Evolutionary conservation across 2,797 vertebrate genomes (phyloP), one percentile per base, ranked within the genome.

Genomic region (Sorex maritimensis): DNA sequence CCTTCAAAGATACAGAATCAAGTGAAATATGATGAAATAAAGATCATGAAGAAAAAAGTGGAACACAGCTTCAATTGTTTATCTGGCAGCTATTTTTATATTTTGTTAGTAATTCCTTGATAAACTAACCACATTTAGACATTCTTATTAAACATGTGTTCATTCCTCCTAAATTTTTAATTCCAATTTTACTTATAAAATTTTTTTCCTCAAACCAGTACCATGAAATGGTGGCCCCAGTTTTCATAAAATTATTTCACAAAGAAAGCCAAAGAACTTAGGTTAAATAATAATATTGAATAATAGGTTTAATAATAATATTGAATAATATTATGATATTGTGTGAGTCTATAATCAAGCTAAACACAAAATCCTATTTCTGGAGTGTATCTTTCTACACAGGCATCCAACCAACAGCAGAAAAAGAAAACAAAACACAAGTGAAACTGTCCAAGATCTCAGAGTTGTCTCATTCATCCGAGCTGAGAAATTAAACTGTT

Each of bases 1-100:
- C 30, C n/a, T 92, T 85, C 79, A 90, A 78, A 82, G 24, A 17
- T 67, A 90, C 41, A 83, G 83, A n/a, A 11, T 23, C 15, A 83
- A 92, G 75, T 61, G 78, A 58, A 75, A 52, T 79, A 19, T 9
- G 10, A 74, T 24, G 67, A 11, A 75, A 69, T 92, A 87, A 87
- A 93, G 5, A 63, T 49, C 21, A 68, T 1, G 5, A 84, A 52
- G 19, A 15, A 58, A 72, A 84, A 14, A 79, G 46, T 80, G 28
- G 38, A 19, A n/a, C 15, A 30, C 19, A 73, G 34, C 7, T 21
- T 61, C 1, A 17, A 17, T 61, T 61, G 17, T 23, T 61, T 23
- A 21, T 5, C 58, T 15, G 6, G 19, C 65, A 67, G 26, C 24
- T 67, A 26, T 28, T 28, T 67, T 67, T 67, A 26, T 65, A 58